phyloP scores from a whole-genome alignment of 1,140 invertebrate species.

The Calycopis cecrops region DNA sequence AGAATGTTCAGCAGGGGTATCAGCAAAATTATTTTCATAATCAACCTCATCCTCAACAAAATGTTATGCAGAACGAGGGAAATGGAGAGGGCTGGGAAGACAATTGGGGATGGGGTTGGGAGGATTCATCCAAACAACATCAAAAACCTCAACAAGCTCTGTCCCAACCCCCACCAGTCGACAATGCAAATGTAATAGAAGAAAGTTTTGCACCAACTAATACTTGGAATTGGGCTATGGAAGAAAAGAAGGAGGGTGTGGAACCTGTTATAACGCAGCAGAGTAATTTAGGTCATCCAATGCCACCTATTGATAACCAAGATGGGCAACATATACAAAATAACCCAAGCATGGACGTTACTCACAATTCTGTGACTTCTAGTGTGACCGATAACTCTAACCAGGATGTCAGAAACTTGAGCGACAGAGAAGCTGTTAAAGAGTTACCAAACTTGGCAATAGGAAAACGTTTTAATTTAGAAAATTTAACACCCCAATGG shows the following conservation, averaged over 20 bases:
- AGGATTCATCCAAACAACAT: conserved; percentile 58
- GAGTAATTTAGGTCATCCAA: conserved; percentile 18
- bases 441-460: conserved; percentile 61
- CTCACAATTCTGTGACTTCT: not conserved
- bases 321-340: conserved; percentile 27
- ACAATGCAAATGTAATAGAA: conserved; percentile 69
- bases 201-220: conserved; percentile 65
- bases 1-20: conserved; percentile 42
- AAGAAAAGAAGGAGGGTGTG: conserved; percentile 50
- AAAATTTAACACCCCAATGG: conserved; percentile 76
- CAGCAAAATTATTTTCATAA: conserved; percentile 54
- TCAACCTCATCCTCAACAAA: conserved; percentile 41
- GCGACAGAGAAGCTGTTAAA: conserved; percentile 57
- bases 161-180: conserved; percentile 30
- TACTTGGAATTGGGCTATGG: conserved; percentile 68
- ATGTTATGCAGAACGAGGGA: conserved; percentile 40
- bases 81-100: conserved; percentile 62
- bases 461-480: conserved; percentile 62
- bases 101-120: conserved; percentile 72
- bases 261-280: conserved; percentile 8
- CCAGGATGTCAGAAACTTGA: conserved; percentile 50
- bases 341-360: conserved; percentile 17
- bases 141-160: conserved; percentile 32
- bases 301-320: conserved; percentile 21
- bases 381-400: conserved; percentile 10